These are phyloP conservation scores for Hemaris fuciformis DNA, from an alignment of 2,888 invertebrate genomes.

Conservation along the genomic window DNA sequence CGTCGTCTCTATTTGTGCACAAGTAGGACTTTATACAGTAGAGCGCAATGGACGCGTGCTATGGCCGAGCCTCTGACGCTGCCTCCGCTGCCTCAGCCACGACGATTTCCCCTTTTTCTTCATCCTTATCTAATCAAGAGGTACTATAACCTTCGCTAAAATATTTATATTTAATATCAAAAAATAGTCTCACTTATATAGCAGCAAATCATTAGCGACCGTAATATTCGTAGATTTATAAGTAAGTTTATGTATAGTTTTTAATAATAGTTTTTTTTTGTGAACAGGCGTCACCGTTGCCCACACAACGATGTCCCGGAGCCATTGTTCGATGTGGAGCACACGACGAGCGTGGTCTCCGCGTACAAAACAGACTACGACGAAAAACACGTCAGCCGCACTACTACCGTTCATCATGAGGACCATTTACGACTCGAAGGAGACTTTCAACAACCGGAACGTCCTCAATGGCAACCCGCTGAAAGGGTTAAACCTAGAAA, in stretches of 20 bases:
- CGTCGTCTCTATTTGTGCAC: not conserved
- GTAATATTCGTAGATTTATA: too few relatives aligned
- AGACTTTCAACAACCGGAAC: constrained; percentile 82
- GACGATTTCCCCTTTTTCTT: constrained; percentile 58
- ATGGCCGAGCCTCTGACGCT: constrained; percentile 72
- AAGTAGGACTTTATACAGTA: constrained; percentile 26
- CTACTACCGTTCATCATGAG: constrained; percentile 82
- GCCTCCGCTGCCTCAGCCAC: constrained; percentile 67
- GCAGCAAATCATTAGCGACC: too few relatives aligned
- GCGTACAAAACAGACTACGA: constrained; percentile 85
- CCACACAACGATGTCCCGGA: constrained; percentile 86
- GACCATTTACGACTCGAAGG: constrained; percentile 88
- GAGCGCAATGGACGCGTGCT: constrained; percentile 69
- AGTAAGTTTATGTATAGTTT: too few relatives aligned
- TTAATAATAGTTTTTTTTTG: too few relatives aligned
- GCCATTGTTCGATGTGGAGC: constrained; percentile 82
- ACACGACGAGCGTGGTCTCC: constrained; percentile 79
- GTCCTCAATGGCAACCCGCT: constrained; percentile 75
- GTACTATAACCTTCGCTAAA: constrained; percentile 36
- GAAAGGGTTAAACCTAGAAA: constrained; percentile 82
- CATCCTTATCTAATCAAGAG: constrained; percentile 73
- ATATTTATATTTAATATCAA: too few relatives aligned
- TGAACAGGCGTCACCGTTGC: constrained; percentile 89
- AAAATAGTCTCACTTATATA: too few relatives aligned
- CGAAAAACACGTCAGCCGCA: constrained; percentile 83